These are phyloP conservation scores for Latrodectus elegans DNA, from an alignment of 2,888 invertebrate species.

Conservation along the genomic window DNA sequence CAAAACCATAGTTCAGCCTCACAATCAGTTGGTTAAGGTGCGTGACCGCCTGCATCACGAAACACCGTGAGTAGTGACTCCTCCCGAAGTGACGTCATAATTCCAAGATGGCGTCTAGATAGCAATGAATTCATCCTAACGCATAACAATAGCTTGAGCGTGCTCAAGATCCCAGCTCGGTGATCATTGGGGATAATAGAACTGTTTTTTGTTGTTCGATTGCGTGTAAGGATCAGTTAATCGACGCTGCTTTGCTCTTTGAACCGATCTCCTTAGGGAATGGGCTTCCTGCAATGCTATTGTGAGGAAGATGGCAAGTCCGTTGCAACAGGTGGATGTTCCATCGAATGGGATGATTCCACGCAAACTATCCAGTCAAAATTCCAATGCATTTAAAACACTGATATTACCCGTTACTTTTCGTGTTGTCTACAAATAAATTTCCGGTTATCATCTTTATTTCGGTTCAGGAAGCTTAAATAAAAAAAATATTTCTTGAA, in stretches of 20 bases:
- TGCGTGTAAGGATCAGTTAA: slow-evolving; percentile 55
- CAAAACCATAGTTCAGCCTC: slow-evolving; percentile 14
- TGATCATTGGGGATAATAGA: slow-evolving; percentile 62
- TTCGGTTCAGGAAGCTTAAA: not conserved
- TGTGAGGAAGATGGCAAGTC: slow-evolving; percentile 10
- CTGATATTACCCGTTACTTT: slow-evolving; percentile 2
- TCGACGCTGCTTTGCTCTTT: slow-evolving; percentile 58
- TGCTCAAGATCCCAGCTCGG: slow-evolving; percentile 53
- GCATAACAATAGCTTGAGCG: slow-evolving; percentile 44
- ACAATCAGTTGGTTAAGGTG: slow-evolving; percentile 38
- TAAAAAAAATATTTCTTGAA: not conserved
- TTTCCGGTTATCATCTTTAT: not conserved
- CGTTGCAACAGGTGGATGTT: slow-evolving; percentile 17
- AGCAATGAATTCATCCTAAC: slow-evolving; percentile 13
- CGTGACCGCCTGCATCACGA: slow-evolving; percentile 49
- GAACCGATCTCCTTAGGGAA: slow-evolving; percentile 29
- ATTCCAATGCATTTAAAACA: not conserved
- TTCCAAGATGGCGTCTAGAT: slow-evolving; percentile 47
- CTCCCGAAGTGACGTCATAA: slow-evolving; percentile 59
- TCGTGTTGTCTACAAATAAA: not conserved
- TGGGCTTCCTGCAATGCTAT: slow-evolving; percentile 31
- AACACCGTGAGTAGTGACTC: slow-evolving; percentile 60
- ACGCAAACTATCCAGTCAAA: slow-evolving; percentile 7
- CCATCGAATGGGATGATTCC: slow-evolving; percentile 22
- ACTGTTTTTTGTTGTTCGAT: slow-evolving; percentile 48